These are phyloP conservation scores for Dendrophyllia cribrosa DNA, from an alignment of 64 coral and sea anemone species.

Conservation along the genomic window DNA sequence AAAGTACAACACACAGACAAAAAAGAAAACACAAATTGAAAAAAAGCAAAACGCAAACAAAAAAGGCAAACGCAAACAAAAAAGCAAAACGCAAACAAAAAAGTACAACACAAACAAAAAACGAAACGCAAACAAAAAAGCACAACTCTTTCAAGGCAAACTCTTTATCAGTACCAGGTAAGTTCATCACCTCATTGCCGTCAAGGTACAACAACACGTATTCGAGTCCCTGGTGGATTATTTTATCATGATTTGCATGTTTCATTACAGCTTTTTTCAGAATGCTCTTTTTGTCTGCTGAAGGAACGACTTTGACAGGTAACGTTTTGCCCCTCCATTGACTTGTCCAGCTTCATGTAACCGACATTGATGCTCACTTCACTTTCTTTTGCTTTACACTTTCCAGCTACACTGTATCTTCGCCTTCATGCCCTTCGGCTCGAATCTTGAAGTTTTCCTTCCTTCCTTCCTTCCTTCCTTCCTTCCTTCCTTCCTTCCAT, in stretches of 20 bases:
- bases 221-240: background rate
- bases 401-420: background rate
- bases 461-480: background rate
- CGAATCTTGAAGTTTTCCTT: background rate
- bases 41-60: too few species aligned
- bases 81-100: too few species aligned
- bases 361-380: background rate
- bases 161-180: constrained; percentile 20
- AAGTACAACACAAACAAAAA: too few species aligned
- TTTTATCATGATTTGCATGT: constrained; percentile 1
- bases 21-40: too few species aligned
- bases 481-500: too few species aligned
- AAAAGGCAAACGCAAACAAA: too few species aligned
- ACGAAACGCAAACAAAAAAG: too few species aligned
- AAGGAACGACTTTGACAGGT: background rate
- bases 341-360: background rate
- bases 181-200: background rate
- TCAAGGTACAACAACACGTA: constrained; percentile 31
- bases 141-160: constrained; percentile 6
- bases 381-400: background rate
- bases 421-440: background rate
- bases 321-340: background rate
- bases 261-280: constrained; percentile 8
- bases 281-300: constrained; percentile 2
- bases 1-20: too few species aligned